Evolutionary conservation across 2,888 invertebrate species (phyloP).

Genomic region (Petrolisthes manimaculis): DNA sequence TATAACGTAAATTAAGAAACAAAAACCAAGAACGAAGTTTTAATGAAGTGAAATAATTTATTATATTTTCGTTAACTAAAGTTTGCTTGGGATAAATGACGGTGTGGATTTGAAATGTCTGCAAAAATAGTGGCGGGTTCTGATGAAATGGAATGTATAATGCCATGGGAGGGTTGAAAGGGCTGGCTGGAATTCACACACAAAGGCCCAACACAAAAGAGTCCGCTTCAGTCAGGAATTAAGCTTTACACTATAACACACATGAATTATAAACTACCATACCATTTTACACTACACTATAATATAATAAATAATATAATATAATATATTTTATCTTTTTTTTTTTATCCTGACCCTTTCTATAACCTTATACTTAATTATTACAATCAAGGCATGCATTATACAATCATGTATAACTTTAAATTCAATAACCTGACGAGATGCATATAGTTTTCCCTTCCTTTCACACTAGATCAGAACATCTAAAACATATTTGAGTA

Average conservation of each 20-base stretch:
- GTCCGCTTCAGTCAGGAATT: too few relatives aligned
- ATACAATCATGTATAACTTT: neutral
- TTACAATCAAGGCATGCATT: too few relatives aligned
- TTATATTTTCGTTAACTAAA: too few relatives aligned
- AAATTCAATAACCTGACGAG: neutral
- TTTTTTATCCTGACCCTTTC: neutral
- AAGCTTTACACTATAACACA: too few relatives aligned
- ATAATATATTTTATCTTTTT: neutral
- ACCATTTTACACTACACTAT: neutral
- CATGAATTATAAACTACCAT: neutral
- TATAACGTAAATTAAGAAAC: too few relatives aligned
- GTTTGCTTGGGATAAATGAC: too few relatives aligned
- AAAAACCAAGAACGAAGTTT: too few relatives aligned
- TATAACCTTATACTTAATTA: slow-evolving; percentile 3
- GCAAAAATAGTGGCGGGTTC: too few relatives aligned
- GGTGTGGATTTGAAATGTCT: too few relatives aligned
- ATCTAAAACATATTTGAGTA: neutral
- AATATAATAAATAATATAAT: neutral
- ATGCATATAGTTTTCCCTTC: neutral
- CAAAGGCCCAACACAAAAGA: neutral
- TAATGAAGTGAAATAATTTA: too few relatives aligned
- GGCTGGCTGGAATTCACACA: neutral
- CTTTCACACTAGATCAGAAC: too few relatives aligned
- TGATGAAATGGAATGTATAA: neutral
- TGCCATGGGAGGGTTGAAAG: neutral